Evolutionary conservation across 2,888 invertebrate genomes (phyloP), one percentile per base, ranked within the genome.

Genomic region (Allolobophora icterica): DNA sequence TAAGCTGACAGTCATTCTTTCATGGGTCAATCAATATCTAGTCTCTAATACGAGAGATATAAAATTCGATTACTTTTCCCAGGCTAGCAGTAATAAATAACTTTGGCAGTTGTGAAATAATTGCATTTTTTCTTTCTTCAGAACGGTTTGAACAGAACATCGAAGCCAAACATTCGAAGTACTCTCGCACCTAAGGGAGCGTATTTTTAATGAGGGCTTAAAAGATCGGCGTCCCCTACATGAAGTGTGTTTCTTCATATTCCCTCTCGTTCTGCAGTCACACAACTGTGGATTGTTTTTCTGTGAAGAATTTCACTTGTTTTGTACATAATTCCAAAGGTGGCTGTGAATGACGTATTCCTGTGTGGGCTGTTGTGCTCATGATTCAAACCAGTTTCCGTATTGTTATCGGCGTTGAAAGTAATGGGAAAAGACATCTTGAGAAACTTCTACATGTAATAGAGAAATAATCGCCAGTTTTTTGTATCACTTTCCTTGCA

Each of bases 151-250:
- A 92, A 92, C 84, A 90, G 91, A 38, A 45, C 87, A 8, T 91
- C 91, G 15, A 90, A 91, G 83, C 89, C 58, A 17, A 92, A 92
- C 89, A 91, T 91, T 90, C 91, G 92, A 89, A 92, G 92, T 84
- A 92, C 92, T 34, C 91, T 92, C 6, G 91, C 91, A n/a, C 92
- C 92, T 0, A 91, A 87, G 35, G 87, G 34, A 19, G 87, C 87
- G 13, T 87, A 87, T 38, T 87, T 87, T 87, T 87, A 38, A 87
- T 13, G 19, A 24, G 87, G 35, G 17, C 87, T 71, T 30, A 30
- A n/a, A 71, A n/a, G 30, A n/a, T 71, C 71, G n/a, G 8, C n/a
- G n/a, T n/a, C n/a, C 11, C 3, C 71, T 30, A 71, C n/a, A 71
- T n/a, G 71, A n/a, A 71, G n/a, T 4, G 17, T n/a, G 3, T n/a